Evolutionary conservation across 2,888 invertebrate genomes (phyloP).

Genomic region (Schizotus pectinicornis): DNA sequence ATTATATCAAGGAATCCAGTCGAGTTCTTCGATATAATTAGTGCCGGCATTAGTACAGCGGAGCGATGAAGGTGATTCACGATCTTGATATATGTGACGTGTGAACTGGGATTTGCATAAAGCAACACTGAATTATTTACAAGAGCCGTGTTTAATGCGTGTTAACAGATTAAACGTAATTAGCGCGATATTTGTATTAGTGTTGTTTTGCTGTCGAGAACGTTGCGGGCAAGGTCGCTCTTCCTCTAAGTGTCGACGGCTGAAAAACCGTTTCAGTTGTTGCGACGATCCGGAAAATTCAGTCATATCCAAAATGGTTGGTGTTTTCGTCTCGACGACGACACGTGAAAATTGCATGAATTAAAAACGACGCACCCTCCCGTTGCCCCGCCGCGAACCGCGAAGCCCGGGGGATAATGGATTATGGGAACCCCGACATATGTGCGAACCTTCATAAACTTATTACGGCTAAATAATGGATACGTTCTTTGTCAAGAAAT

Average conservation of each 20-base stretch:
- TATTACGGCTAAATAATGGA: conserved; percentile 30
- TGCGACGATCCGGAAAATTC: conserved; percentile 2
- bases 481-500: conserved; percentile 36
- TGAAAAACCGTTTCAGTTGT: not conserved
- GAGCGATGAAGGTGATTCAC: conserved; percentile 15
- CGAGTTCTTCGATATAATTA: conserved; percentile 24
- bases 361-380: conserved; percentile 39
- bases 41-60: not conserved
- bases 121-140: conserved; percentile 45
- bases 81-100: conserved; percentile 41
- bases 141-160: conserved; percentile 27
- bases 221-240: too few relatives aligned
- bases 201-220: too few relatives aligned
- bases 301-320: not conserved
- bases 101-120: conserved; percentile 45
- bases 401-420: conserved; percentile 36
- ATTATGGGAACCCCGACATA: conserved; percentile 46
- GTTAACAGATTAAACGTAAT: conserved; percentile 20
- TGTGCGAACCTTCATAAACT: conserved; percentile 40
- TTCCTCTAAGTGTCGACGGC: too few relatives aligned
- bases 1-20: conserved; percentile 7
- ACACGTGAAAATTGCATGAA: conserved; percentile 27
- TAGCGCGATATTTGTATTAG: too few relatives aligned
- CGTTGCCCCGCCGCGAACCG: too few relatives aligned
- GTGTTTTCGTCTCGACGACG: not conserved